phyloP scores from a whole-genome alignment of 2,888 invertebrate genomes.

The Acronicta psi region DNA sequence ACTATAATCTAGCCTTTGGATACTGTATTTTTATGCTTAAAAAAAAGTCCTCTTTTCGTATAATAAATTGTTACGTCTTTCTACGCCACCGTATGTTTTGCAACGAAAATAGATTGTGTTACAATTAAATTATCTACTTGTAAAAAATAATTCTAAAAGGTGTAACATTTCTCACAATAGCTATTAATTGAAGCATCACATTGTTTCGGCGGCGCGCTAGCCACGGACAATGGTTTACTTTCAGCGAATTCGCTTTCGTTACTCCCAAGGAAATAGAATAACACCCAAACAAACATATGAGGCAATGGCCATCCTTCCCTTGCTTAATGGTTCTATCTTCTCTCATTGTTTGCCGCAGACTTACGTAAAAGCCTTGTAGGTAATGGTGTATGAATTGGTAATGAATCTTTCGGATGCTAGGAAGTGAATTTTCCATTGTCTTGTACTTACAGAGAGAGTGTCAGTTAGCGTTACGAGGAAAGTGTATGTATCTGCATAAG shows the following conservation, averaged over 20 bases:
- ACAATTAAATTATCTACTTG: conserved; percentile 19
- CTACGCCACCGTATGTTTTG: conserved; percentile 16
- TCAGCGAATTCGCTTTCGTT: conserved; percentile 75
- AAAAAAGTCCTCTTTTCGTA: no score
- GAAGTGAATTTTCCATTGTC: conserved; percentile 80
- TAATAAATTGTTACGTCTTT: no score
- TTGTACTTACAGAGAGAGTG: conserved; percentile 36
- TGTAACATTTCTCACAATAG: conserved; percentile 57
- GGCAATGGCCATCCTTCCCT: conserved; percentile 83
- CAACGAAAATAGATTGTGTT: conserved; percentile 21
- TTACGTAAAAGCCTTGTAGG: conserved; percentile 81
- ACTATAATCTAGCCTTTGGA: no score
- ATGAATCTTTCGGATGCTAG: conserved; percentile 79
- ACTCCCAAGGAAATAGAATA: conserved; percentile 74
- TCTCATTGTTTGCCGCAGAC: conserved; percentile 80
- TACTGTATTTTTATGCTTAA: no score
- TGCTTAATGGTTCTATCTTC: conserved; percentile 80
- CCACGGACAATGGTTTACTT: conserved; percentile 72
- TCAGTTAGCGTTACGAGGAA: conserved; percentile 42
- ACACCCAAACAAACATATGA: conserved; percentile 80
- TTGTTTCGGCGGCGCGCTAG: conserved; percentile 54
- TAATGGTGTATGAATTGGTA: conserved; percentile 83
- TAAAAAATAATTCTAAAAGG: conserved; percentile 43
- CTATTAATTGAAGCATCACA: conserved; percentile 59
- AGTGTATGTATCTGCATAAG: conserved; percentile 21